Percentiles rank a stretch among this genome's conserved stretches.
Evolutionary conservation across 64 coral and sea anemone genomes (phyloP).

Genomic region (Porites australiensis): DNA sequence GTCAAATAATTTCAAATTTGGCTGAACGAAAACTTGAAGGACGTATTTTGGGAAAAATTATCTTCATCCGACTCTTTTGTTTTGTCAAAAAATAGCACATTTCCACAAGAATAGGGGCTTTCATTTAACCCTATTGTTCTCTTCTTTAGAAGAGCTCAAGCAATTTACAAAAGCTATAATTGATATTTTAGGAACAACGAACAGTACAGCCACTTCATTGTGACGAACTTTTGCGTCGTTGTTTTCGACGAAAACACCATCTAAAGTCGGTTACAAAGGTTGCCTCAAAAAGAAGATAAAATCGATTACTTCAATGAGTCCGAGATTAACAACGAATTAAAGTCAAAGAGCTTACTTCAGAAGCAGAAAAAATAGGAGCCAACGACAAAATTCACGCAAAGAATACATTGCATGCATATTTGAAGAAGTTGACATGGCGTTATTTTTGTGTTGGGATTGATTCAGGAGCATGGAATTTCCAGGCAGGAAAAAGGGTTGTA

Average conservation of each 20-base stretch:
- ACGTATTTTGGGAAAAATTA: neutral
- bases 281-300: neutral
- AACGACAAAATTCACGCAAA: neutral
- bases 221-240: neutral
- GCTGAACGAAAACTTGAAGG: too few species aligned
- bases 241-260: neutral
- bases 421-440: neutral
- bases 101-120: neutral
- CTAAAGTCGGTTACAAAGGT: neutral
- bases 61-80: neutral
- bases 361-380: neutral
- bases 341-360: neutral
- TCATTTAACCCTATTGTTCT: conserved; percentile 37
- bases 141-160: neutral
- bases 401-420: too few species aligned
- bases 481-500: conserved; percentile 45
- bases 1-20: too few species aligned
- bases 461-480: conserved; percentile 3
- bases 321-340: neutral
- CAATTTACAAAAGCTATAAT: conserved; percentile 18
- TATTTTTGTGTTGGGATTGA: neutral
- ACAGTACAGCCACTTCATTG: neutral
- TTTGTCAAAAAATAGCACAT: neutral
- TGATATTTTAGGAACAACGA: conserved; percentile 17
- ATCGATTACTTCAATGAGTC: neutral